Conservation (phyloP, 2,888 invertebrate genomes). For the Eristalis pertinax region DNA sequence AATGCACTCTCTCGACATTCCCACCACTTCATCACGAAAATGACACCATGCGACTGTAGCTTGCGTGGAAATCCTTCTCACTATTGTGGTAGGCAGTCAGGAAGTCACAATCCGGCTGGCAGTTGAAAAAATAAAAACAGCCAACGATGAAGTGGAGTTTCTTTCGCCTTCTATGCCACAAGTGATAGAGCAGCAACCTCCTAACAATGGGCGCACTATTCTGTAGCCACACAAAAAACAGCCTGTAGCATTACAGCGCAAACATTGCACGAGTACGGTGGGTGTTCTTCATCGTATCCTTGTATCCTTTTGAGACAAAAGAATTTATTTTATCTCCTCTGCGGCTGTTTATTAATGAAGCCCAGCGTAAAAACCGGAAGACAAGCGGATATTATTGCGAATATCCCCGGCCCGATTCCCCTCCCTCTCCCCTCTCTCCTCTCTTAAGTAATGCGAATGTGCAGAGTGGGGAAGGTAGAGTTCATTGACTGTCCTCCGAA, state of each 20-base stretch:
- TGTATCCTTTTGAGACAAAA: constrained; percentile 36
- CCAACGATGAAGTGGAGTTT: neutral
- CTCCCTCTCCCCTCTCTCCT: neutral
- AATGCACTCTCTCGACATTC: neutral
- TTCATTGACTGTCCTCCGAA: constrained; percentile 47
- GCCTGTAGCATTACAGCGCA: constrained; percentile 12
- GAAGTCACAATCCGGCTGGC: too few species aligned
- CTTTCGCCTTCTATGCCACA: neutral
- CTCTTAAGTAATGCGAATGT: neutral
- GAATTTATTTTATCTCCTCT: constrained; percentile 37
- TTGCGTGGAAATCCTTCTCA: neutral
- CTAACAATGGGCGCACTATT: constrained; percentile 56
- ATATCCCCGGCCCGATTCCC: too few species aligned
- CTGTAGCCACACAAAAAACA: constrained; percentile 27
- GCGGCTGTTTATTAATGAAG: constrained; percentile 55
- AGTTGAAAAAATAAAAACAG: neutral
- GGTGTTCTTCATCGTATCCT: neutral
- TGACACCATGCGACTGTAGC: neutral
- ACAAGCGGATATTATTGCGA: constrained; percentile 43
- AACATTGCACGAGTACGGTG: constrained; percentile 22
- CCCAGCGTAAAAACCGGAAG: constrained; percentile 10
- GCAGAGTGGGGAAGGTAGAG: neutral
- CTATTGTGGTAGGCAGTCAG: neutral
- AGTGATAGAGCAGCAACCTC: constrained; percentile 26
- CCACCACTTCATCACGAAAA: neutral